Percentiles rank a stretch among this genome's conserved stretches.
phyloP scores from a whole-genome alignment of 1,140 invertebrate genomes.

The Palaemon carinicauda region DNA sequence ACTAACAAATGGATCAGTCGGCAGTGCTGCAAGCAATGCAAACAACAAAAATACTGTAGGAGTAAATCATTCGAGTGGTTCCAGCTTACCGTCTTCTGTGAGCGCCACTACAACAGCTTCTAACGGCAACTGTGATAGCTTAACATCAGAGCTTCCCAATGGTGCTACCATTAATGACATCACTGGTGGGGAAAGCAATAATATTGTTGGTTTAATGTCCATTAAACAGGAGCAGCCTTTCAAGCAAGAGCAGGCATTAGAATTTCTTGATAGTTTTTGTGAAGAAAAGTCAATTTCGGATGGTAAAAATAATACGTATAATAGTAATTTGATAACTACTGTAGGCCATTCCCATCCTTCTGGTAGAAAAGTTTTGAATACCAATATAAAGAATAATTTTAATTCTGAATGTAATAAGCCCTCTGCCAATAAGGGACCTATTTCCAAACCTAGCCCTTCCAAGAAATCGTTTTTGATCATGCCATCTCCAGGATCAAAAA shows the following conservation, averaged over 20 bases:
- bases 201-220: not conserved
- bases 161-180: conserved; percentile 14
- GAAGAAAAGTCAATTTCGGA: conserved; percentile 13
- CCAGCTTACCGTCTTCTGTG: not conserved
- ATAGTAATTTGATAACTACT: conserved; percentile 25
- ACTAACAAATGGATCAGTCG: not conserved
- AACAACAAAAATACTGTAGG: not conserved
- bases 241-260: conserved; percentile 37
- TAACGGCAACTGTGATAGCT: conserved; percentile 42
- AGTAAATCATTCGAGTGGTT: not conserved
- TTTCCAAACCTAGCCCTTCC: not conserved
- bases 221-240: not conserved
- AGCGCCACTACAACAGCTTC: not conserved
- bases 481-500: conserved; percentile 16
- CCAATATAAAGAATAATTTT: not conserved
- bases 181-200: not conserved
- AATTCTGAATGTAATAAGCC: not conserved
- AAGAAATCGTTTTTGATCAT: conserved; percentile 43
- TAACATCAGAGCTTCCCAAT: conserved; percentile 28
- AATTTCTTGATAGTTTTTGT: conserved; percentile 40
- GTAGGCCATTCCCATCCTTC: not conserved
- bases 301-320: conserved; percentile 21
- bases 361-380: not conserved
- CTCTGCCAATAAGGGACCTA: not conserved
- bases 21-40: not conserved